phyloP scores from a whole-genome alignment of 2,797 vertebrate species.

The Gambusia yucatana region DNA sequence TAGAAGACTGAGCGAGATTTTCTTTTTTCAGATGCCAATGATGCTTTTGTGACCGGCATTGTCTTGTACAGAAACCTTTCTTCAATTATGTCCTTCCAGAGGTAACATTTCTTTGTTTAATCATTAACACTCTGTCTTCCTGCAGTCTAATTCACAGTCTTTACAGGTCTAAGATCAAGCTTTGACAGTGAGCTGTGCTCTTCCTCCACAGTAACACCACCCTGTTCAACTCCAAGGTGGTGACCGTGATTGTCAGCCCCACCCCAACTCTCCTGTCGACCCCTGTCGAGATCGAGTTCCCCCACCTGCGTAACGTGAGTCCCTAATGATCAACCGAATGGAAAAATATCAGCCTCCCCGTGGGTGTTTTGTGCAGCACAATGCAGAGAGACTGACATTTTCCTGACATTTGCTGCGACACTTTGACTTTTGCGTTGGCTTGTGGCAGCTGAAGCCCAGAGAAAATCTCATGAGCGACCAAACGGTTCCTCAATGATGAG shows the following conservation, averaged over 20 bases:
- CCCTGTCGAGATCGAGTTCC: conserved; percentile 94
- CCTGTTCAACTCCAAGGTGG: conserved; percentile 93
- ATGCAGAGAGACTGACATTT: conserved; percentile 73
- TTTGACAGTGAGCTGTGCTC: conserved; percentile 17
- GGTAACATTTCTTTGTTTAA: conserved; percentile 78
- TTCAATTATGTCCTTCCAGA: conserved; percentile 92
- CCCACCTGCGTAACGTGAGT: conserved; percentile 96
- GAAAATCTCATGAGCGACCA: conserved; percentile 51
- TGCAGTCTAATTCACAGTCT: background rate
- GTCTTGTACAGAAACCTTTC: conserved; percentile 95
- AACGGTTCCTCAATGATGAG: conserved; percentile 32
- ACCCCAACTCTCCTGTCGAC: conserved; percentile 86
- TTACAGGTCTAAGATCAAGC: background rate
- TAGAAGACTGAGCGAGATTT: conserved; percentile 9
- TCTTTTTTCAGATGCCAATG: conserved; percentile 79
- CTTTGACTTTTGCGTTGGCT: conserved; percentile 61
- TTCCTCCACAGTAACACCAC: conserved; percentile 86
- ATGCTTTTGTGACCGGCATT: conserved; percentile 93
- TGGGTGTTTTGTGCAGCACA: conserved; percentile 58
- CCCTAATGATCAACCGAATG: conserved; percentile 26
- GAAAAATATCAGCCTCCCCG: conserved; percentile 46
- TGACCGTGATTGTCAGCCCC: conserved; percentile 94
- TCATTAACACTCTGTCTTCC: background rate
- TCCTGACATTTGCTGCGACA: conserved; percentile 72
- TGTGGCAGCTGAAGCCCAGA: conserved; percentile 37